Base-by-base conservation (phyloP, 2,888 invertebrate genomes). In the Drosophila hamatofila region DNA sequence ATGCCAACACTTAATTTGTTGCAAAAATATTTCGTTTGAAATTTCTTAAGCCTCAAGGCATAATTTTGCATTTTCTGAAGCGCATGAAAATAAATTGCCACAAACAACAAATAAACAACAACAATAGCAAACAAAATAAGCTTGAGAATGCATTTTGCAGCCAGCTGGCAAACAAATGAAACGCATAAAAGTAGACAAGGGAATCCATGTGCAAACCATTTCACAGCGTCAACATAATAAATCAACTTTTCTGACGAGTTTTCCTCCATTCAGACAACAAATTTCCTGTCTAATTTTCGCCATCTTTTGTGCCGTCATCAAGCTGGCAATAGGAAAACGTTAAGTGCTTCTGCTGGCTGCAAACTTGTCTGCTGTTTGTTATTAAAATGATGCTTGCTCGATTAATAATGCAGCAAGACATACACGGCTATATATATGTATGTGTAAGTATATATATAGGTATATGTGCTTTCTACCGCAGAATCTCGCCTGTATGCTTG, bases 181-280 rank as follows among this genome's bases (percentile, higher is more conserved):
- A 77, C 39, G 72, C 74, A 66, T 73, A 41, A 61, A 55, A 69
- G 72, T 62, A 81, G 84, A 84, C 79, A 80, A 78, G 72, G 66
- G 67, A 71, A 72, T 78, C 65, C 65, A 33, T 42, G 63, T 80
- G 56, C 82, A 85, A 82, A 78, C 61, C 80, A 85, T 82, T 85
- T 82, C 73, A 63, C 74, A 69, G 75, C 73, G 70, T 74, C 85
- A 85, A 82, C 78, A 85, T 76, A 85, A 83, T 83, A 85, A 75
- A 83, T 85, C 83, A 83, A 80, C 69, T 85, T 73, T 52, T 56
- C 52, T 33, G 49, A 30, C 27, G 37, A 44, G 39, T 48, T 55
- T 68, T 55, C 44, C 27, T 25, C 48, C 52, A 57, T 44, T 61
- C 61, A 62, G 84, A 73, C 85, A 82, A 84, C 84, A 80, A 84